Conservation (phyloP, 2,113 vertebrate species). For the Cyphomyrus plagiostoma region DNA sequence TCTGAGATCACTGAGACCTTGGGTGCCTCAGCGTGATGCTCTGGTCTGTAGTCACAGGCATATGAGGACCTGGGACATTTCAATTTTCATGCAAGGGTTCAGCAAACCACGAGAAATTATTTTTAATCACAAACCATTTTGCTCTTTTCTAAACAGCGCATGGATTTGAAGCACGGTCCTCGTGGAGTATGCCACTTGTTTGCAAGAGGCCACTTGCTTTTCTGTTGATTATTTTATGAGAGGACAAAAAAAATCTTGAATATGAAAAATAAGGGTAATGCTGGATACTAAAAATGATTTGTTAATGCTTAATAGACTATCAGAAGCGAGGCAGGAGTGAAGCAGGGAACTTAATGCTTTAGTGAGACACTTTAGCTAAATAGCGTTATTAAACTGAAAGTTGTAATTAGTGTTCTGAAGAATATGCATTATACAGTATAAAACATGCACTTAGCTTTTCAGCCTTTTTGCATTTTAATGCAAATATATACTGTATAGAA, state of each 20-base stretch:
- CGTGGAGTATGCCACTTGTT: not conserved
- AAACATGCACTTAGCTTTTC: not conserved
- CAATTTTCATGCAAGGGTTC: not conserved
- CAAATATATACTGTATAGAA: not conserved
- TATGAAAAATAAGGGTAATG: not conserved
- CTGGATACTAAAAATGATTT: not conserved
- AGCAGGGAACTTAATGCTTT: not conserved
- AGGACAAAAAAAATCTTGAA: not conserved
- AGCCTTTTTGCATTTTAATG: not conserved
- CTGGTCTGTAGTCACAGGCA: not conserved
- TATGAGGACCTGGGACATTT: not conserved
- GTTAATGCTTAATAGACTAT: not conserved
- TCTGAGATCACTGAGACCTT: not conserved
- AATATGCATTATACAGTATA: not conserved
- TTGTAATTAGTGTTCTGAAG: not conserved
- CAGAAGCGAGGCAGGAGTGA: not conserved
- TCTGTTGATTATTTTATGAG: not conserved
- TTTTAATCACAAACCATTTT: not conserved
- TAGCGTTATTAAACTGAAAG: not conserved
- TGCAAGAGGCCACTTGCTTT: not conserved
- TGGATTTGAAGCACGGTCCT: not conserved
- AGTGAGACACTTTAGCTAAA: not conserved
- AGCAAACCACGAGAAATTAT: not conserved
- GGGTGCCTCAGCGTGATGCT: not conserved
- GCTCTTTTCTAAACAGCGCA: not conserved